phyloP scores from a whole-genome alignment of 2,113 vertebrate genomes.

The Anthoscopus minutus region DNA sequence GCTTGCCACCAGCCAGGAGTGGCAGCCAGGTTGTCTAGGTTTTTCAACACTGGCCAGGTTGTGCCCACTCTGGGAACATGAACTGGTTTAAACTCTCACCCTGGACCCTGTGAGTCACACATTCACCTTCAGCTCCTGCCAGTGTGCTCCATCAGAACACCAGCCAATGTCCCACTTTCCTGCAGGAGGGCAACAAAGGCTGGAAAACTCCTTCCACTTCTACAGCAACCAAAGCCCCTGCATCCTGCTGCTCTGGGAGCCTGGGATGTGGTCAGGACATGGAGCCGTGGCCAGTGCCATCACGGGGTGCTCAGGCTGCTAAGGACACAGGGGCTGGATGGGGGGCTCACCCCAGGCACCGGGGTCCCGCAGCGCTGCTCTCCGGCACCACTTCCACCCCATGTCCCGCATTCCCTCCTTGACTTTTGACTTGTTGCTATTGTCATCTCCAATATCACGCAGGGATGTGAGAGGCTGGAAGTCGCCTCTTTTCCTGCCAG shows the following conservation, averaged over 20 bases:
- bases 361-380: rapidly evolving
- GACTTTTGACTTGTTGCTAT: background rate
- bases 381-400: rapidly evolving
- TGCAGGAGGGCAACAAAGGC: background rate
- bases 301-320: background rate
- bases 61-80: rapidly evolving
- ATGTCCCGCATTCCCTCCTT: rapidly evolving
- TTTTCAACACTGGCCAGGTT: background rate
- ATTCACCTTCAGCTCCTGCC: background rate
- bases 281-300: background rate
- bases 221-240: background rate
- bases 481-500: constrained; percentile 60
- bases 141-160: rapidly evolving
- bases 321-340: background rate
- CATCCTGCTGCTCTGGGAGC: background rate
- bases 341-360: rapidly evolving
- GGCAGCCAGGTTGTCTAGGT: background rate
- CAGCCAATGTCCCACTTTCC: background rate
- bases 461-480: background rate
- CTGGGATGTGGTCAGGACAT: rapidly evolving
- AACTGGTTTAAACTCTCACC: background rate
- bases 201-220: background rate
- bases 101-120: background rate
- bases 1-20: background rate
- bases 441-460: background rate